Evolutionary conservation across 2,888 invertebrate species (phyloP).

Genomic region (Lymantria dispar): DNA sequence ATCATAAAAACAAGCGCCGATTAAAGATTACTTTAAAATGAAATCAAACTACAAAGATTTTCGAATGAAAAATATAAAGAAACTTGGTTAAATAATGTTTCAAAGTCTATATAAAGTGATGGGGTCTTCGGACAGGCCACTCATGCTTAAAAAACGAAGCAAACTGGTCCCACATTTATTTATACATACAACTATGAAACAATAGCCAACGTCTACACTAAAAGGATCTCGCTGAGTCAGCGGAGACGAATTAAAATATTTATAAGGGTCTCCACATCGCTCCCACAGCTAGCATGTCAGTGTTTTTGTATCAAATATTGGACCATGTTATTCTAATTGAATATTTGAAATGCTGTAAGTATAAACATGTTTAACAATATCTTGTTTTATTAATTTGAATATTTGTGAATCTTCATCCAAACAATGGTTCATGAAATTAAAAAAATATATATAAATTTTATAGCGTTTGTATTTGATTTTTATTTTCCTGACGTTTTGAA

Average conservation of each 20-base stretch:
- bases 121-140: not conserved
- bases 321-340: slow-evolving; percentile 22
- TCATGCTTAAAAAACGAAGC: slow-evolving; percentile 3
- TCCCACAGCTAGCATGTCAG: slow-evolving; percentile 17
- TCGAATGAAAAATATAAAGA: not conserved
- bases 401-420: too few relatives aligned
- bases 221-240: slow-evolving; percentile 50
- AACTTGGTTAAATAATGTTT: slow-evolving; percentile 3
- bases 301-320: slow-evolving; percentile 26
- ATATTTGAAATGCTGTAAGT: slow-evolving; percentile 9
- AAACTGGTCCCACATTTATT: slow-evolving; percentile 18
- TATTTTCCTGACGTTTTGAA: too few relatives aligned
- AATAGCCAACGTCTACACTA: slow-evolving; percentile 16
- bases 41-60: not conserved
- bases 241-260: slow-evolving; percentile 60
- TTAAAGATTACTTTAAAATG: not conserved
- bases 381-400: not conserved
- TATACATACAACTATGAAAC: slow-evolving; percentile 32
- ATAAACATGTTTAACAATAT: not conserved
- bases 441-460: too few relatives aligned
- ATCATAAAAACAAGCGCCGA: not conserved
- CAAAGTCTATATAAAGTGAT: not conserved
- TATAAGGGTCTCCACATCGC: slow-evolving; percentile 38
- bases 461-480: too few relatives aligned
- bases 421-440: too few relatives aligned